Conservation (phyloP, 2,797 vertebrate species). For the Aldrovandia affinis region DNA sequence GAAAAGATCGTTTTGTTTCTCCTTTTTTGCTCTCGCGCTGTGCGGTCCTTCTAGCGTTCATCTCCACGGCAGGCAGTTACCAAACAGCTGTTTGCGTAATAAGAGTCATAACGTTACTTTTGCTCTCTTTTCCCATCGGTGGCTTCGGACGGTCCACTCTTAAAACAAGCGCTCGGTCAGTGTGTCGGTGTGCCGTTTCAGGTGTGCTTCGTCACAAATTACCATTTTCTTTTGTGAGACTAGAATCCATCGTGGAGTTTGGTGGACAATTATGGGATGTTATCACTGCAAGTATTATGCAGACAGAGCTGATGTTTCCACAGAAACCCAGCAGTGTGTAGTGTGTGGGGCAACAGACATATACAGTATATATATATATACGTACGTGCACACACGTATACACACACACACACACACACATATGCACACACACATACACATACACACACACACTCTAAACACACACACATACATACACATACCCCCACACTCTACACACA, state of each 20-base stretch:
- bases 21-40: not conserved
- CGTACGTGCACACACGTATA: too few species aligned
- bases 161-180: not conserved
- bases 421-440: not conserved
- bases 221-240: not conserved
- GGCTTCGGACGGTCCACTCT: not conserved
- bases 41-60: not conserved
- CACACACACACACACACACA: too few species aligned
- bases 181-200: not conserved
- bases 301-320: not conserved
- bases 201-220: too few species aligned
- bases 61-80: not conserved
- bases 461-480: not conserved
- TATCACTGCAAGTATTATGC: not conserved
- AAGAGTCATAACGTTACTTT: not conserved
- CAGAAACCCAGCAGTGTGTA: too few species aligned
- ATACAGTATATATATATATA: too few species aligned
- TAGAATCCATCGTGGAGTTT: not conserved
- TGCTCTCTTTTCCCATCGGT: not conserved
- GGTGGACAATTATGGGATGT: not conserved
- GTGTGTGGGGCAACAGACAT: too few species aligned
- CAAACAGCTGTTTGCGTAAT: not conserved
- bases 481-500: not conserved
- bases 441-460: not conserved
- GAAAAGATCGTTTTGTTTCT: not conserved